phyloP scores from a whole-genome alignment of 92 coral and sea anemone species.

The Chrysogorgia sp. region DNA sequence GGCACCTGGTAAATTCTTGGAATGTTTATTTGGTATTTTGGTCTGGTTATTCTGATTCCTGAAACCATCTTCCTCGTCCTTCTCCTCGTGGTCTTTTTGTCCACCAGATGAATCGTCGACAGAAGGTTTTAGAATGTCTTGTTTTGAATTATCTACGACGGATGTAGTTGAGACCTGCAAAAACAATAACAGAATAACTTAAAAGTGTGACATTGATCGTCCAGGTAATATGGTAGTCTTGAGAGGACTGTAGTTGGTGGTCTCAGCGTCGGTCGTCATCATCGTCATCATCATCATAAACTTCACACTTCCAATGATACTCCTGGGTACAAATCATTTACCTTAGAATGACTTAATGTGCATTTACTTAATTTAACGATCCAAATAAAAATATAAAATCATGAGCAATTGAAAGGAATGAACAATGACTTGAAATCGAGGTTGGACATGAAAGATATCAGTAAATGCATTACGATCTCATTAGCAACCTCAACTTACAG shows the following conservation, averaged over 20 bases:
- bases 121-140: constrained; percentile 10
- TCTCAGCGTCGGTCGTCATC: not conserved
- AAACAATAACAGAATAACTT: not conserved
- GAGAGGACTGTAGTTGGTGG: not conserved
- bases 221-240: not conserved
- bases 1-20: constrained; percentile 77
- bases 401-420: no score
- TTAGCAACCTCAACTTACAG: no score
- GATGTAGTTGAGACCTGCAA: constrained; percentile 1
- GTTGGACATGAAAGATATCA: no score
- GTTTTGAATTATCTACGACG: constrained; percentile 57
- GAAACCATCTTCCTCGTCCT: constrained; percentile 30
- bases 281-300: no score
- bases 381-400: no score
- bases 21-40: not conserved
- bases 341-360: no score
- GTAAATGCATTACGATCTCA: no score
- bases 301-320: no score
- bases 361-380: no score
- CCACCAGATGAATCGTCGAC: constrained; percentile 13
- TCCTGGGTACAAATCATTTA: no score
- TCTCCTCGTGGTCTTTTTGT: constrained; percentile 1
- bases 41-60: not conserved
- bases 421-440: no score
- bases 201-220: not conserved